phyloP scores from a whole-genome alignment of 2,113 vertebrate genomes.

The Carassius carassius region DNA sequence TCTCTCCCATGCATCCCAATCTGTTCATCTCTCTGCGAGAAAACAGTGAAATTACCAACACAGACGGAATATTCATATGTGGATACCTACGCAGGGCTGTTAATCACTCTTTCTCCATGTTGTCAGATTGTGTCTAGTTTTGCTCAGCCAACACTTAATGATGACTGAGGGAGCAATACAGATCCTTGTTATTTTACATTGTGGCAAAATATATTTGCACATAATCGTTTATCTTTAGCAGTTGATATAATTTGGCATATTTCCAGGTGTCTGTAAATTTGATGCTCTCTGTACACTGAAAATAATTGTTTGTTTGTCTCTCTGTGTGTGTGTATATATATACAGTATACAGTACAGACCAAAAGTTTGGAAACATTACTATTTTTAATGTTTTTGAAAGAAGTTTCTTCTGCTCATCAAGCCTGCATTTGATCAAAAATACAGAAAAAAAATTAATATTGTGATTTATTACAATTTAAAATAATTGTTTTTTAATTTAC shows the following conservation, averaged over 20 bases:
- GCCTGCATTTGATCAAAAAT: no score
- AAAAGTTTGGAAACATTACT: no score
- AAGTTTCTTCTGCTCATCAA: no score
- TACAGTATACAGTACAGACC: no score
- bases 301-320: no score
- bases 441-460: no score
- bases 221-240: neutral
- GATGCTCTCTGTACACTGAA: neutral
- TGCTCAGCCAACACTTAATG: constrained; percentile 5
- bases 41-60: constrained; percentile 10
- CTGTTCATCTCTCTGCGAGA: constrained; percentile 43
- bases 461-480: no score
- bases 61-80: constrained; percentile 6
- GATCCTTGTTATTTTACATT: neutral
- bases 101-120: constrained; percentile 20
- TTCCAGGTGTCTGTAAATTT: neutral
- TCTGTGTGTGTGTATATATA: no score
- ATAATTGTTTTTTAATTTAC: no score
- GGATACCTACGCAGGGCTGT: constrained; percentile 18
- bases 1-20: constrained; percentile 49
- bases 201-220: neutral
- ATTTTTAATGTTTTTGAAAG: no score
- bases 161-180: constrained; percentile 6
- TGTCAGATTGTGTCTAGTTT: constrained; percentile 18
- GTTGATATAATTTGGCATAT: neutral